Conservation (phyloP, 64 coral and sea anemone genomes). For the Pachyseris speciosa region DNA sequence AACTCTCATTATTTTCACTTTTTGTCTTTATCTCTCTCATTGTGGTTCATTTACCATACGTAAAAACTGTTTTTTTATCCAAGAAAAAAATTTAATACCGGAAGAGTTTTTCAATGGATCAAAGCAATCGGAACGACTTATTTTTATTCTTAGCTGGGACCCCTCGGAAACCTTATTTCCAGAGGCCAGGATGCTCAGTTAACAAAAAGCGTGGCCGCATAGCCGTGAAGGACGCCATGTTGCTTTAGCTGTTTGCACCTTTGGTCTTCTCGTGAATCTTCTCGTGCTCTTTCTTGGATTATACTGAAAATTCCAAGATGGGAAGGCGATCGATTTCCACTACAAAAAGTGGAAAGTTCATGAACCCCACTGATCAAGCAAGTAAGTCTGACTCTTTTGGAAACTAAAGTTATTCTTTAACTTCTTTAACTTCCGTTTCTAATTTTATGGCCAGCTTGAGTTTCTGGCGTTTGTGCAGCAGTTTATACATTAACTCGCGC, state of each 20-base stretch:
- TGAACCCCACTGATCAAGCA: slow-evolving; percentile 99
- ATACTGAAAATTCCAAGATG: slow-evolving; percentile 55
- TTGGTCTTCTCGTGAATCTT: not conserved
- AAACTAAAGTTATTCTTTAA: too few relatives aligned
- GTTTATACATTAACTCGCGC: not conserved
- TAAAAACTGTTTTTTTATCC: too few relatives aligned
- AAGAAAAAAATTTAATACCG: too few relatives aligned
- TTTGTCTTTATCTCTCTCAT: not conserved
- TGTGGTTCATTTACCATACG: not conserved
- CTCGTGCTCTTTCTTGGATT: not conserved
- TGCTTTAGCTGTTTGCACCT: slow-evolving; percentile 26
- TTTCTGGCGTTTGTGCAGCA: not conserved
- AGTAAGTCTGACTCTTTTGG: slow-evolving; percentile 94
- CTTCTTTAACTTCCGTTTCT: not conserved
- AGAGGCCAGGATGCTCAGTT: not conserved
- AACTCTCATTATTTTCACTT: not conserved
- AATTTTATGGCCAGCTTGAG: not conserved
- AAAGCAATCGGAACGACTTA: too few relatives aligned
- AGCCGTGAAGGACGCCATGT: slow-evolving; percentile 75
- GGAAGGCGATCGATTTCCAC: slow-evolving; percentile 92
- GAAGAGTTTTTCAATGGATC: too few relatives aligned
- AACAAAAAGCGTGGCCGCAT: slow-evolving; percentile 13
- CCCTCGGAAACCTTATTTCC: not conserved
- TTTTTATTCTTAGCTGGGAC: not conserved
- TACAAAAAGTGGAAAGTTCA: slow-evolving; percentile 99